Base-by-base conservation (phyloP, 1,140 invertebrate genomes). In the Macrobrachium nipponense region DNA sequence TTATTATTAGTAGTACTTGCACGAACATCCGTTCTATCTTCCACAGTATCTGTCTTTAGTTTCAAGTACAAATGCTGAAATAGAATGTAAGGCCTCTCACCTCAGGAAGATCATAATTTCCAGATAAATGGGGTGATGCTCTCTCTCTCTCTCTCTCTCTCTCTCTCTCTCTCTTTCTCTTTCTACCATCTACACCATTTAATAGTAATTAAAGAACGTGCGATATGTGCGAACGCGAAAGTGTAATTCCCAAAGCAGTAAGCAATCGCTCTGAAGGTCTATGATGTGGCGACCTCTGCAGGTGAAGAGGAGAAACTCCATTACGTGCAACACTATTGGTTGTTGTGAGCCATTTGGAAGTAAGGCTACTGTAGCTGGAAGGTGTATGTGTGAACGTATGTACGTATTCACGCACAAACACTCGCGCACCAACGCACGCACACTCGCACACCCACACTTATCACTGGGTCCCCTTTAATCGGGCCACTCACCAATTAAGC, bases 391-490 rank as follows among this genome's bases (percentile, higher is more conserved):
- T 68, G n/a, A 68, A 20, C 20, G 43, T 44, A 75, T 43, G 43
- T 18, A 23, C 43, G 43, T n/a, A 78, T 58, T 51, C 44, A 78
- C 44, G 27, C 76, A 78, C 76, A 60, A 43, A 78, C 44, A n/a
- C 58, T 51, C 58, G 27, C 58, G 59, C 44, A 78, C 58, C 23
- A 43, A 51, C 44, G 51, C 76, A 78, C 51, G 51, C 76, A 78
- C 76, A 78, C 76, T 60, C 76, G 59, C 76, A 78, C 76, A 78
- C 76, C 44, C 76, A 78, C 76, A 78, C 76, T 44, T 58, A 27
- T 81, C 80, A 81, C 80, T 64, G 36, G 36, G 60, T 84, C 82
- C 82, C 82, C 82, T 84, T 84, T 84, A 84, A 84, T 18, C 73
- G 60, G 36, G 61, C 62, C 73, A 84, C 73, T 84, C 73, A 27